phyloP scores from a whole-genome alignment of 2,113 vertebrate genomes.

The Rhinolophus sinicus region DNA sequence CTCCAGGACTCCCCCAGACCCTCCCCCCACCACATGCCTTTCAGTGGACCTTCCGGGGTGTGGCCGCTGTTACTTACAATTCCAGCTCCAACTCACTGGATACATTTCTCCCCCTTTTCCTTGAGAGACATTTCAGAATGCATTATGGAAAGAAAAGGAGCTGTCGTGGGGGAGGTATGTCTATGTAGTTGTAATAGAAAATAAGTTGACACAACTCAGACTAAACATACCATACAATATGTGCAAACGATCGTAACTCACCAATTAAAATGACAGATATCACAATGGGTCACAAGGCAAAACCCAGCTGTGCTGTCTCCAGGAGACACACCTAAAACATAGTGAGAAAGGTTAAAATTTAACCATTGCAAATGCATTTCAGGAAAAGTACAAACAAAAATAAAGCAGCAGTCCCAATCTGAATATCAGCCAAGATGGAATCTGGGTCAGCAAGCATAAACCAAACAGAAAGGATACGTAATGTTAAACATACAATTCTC shows the following conservation, averaged over 20 bases:
- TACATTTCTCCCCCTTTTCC: neutral
- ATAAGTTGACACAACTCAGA: neutral
- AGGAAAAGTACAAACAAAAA: neutral
- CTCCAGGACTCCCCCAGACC: neutral
- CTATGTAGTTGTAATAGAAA: neutral
- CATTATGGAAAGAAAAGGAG: neutral
- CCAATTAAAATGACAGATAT: neutral
- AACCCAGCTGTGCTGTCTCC: neutral
- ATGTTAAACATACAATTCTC: neutral
- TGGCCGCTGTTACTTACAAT: neutral
- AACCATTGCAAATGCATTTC: no score
- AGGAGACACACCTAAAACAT: neutral
- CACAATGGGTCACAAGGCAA: neutral
- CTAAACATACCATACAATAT: neutral
- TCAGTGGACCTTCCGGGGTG: neutral
- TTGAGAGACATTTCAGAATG: neutral
- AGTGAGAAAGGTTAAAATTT: neutral
- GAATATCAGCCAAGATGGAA: neutral
- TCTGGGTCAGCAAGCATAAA: neutral
- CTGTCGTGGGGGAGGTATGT: neutral
- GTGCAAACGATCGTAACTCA: neutral
- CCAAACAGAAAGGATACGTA: neutral
- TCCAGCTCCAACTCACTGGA: neutral
- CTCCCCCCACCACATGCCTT: no score
- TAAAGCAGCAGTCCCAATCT: neutral